Evolutionary conservation across 2,797 vertebrate genomes (phyloP).

Genomic region (Delichon dasypus): DNA sequence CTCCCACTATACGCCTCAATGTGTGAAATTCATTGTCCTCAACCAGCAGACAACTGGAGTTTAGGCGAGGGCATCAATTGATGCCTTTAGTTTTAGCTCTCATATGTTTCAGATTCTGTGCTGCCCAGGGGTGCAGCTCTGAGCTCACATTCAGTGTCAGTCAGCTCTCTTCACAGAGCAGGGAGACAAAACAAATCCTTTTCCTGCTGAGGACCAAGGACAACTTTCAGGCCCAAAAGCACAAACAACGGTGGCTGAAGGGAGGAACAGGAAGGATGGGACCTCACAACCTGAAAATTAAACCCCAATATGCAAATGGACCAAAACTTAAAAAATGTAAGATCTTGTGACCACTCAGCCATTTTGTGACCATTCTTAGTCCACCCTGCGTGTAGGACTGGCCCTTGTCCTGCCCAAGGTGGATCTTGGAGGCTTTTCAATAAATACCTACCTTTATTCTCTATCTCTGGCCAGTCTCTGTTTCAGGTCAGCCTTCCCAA

Average conservation of each 20-base stretch:
- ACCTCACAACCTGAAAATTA: background rate
- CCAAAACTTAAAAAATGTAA: background rate
- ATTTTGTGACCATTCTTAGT: background rate
- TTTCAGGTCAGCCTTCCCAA: background rate
- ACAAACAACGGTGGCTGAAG: background rate
- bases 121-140: background rate
- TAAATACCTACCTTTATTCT: background rate
- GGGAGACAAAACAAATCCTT: background rate
- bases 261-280: background rate
- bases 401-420: background rate
- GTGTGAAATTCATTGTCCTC: background rate
- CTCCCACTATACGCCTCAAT: accelerated
- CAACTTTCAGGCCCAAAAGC: background rate
- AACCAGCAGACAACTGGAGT: background rate
- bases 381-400: background rate
- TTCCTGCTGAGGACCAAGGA: background rate
- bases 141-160: background rate
- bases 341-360: accelerated
- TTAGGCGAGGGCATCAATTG: background rate
- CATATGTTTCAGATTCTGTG: background rate
- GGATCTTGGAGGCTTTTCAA: background rate
- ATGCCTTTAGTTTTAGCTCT: background rate
- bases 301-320: background rate
- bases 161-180: background rate
- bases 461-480: background rate